A percentile compares a stretch with the other conserved stretches of the same genome.
These are phyloP conservation scores for Seriola rivoliana DNA, from an alignment of 2,113 vertebrate species.

Conservation along the genomic window DNA sequence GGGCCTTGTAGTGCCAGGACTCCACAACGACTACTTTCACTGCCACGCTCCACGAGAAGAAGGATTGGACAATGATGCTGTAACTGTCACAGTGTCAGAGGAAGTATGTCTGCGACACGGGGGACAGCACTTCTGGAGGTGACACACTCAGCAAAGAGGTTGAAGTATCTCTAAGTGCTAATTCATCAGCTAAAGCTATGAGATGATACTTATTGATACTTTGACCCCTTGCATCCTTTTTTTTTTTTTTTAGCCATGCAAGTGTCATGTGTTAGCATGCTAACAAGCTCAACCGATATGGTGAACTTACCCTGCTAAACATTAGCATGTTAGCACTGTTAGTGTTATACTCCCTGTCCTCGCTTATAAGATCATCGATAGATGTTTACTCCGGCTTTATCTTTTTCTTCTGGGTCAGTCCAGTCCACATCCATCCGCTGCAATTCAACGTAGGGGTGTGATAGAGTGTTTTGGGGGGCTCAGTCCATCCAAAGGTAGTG, in stretches of 20 bases:
- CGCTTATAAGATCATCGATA: conserved; percentile 30
- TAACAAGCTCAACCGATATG: background rate
- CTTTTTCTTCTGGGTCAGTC: background rate
- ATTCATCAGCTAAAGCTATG: conserved; percentile 24
- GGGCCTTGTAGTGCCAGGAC: conserved; percentile 60
- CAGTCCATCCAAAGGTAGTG: conserved; percentile 46
- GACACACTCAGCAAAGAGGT: conserved; percentile 36
- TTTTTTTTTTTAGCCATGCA: background rate
- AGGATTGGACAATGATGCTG: conserved; percentile 64
- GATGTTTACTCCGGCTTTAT: conserved; percentile 49
- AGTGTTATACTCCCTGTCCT: background rate
- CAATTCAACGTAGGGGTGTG: conserved; percentile 33
- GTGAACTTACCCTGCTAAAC: background rate
- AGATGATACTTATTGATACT: background rate
- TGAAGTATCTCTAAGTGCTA: conserved; percentile 10
- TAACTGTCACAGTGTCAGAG: conserved; percentile 62
- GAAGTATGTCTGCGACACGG: conserved; percentile 54
- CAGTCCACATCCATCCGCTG: conserved; percentile 11
- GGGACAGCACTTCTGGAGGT: conserved; percentile 21
- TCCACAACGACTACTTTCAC: conserved; percentile 64
- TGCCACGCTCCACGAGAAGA: conserved; percentile 63
- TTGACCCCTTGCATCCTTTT: conserved; percentile 2
- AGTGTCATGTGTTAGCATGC: background rate
- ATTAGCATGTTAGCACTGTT: background rate
- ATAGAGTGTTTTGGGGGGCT: conserved; percentile 60